phyloP scores from a whole-genome alignment of 2,888 invertebrate genomes.

The Oeneis ivallda region DNA sequence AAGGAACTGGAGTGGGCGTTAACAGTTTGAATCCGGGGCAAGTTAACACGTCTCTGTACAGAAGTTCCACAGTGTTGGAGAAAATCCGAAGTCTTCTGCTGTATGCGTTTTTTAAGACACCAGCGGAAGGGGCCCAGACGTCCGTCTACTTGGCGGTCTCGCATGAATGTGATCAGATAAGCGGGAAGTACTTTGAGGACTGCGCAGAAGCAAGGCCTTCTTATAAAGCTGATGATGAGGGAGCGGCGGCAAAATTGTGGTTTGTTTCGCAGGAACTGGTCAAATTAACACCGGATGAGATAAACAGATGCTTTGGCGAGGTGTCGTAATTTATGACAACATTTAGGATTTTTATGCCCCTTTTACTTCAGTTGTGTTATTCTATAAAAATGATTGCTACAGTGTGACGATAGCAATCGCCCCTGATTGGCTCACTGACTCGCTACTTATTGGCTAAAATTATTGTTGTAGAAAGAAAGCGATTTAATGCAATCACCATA shows the following conservation, averaged over 20 bases:
- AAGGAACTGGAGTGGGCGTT: constrained; percentile 84
- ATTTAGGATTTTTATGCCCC: not conserved
- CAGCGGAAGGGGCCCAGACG: constrained; percentile 91
- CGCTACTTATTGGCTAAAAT: no score
- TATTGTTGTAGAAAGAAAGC: no score
- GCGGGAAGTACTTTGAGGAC: constrained; percentile 90
- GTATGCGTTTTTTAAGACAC: constrained; percentile 87
- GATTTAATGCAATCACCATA: no score
- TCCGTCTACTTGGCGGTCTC: constrained; percentile 87
- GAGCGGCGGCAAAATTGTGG: constrained; percentile 89
- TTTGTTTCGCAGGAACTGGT: constrained; percentile 74
- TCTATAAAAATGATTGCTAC: no score
- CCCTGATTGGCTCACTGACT: no score
- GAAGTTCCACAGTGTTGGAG: constrained; percentile 72
- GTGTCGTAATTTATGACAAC: constrained; percentile 2
- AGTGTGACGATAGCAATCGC: no score
- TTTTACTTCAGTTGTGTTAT: no score
- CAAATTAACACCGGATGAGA: constrained; percentile 58
- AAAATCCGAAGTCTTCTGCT: constrained; percentile 83
- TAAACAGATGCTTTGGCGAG: constrained; percentile 25
- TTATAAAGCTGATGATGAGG: constrained; percentile 83
- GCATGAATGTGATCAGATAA: constrained; percentile 86
- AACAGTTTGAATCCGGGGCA: constrained; percentile 94
- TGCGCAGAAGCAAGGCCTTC: constrained; percentile 85
- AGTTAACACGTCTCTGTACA: constrained; percentile 90